Conservation (phyloP, 1,140 invertebrate species). For the Druon quercuslanigerum region DNA sequence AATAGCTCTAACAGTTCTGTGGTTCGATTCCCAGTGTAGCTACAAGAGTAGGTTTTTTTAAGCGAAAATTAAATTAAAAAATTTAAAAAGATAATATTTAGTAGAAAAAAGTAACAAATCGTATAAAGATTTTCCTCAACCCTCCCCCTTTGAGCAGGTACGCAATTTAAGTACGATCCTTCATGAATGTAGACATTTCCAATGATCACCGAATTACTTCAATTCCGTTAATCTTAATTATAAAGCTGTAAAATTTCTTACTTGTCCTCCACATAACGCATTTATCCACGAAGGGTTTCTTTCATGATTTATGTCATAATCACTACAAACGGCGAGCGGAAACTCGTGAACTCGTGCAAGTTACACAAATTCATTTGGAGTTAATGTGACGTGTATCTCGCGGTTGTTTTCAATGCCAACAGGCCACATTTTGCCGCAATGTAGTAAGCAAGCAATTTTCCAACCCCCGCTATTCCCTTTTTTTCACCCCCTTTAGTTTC, state of each 20-base stretch:
- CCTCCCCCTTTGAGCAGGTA: too few relatives aligned
- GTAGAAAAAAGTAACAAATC: too few relatives aligned
- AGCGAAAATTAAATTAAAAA: too few relatives aligned
- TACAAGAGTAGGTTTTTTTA: too few relatives aligned
- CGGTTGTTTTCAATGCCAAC: conserved; percentile 53
- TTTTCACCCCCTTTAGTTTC: conserved; percentile 11
- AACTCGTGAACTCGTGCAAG: conserved; percentile 43
- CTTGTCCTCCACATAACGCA: conserved; percentile 45
- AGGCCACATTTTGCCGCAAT: conserved; percentile 40
- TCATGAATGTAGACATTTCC: conserved; percentile 51
- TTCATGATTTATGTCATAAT: conserved; percentile 70
- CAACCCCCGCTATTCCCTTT: neutral
- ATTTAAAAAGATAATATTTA: too few relatives aligned
- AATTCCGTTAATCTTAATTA: conserved; percentile 53
- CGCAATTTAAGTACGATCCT: too few relatives aligned
- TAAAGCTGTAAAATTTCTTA: conserved; percentile 46
- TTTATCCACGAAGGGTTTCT: conserved; percentile 57
- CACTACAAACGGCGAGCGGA: conserved; percentile 60
- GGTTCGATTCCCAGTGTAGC: too few relatives aligned
- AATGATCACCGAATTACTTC: conserved; percentile 52
- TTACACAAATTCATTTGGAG: conserved; percentile 49
- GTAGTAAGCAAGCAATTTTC: conserved; percentile 26
- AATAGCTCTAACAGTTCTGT: too few relatives aligned
- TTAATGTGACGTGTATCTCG: conserved; percentile 51
- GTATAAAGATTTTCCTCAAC: too few relatives aligned